Conservation (phyloP, 2,888 invertebrate species). For the Coremacera marginata region DNA sequence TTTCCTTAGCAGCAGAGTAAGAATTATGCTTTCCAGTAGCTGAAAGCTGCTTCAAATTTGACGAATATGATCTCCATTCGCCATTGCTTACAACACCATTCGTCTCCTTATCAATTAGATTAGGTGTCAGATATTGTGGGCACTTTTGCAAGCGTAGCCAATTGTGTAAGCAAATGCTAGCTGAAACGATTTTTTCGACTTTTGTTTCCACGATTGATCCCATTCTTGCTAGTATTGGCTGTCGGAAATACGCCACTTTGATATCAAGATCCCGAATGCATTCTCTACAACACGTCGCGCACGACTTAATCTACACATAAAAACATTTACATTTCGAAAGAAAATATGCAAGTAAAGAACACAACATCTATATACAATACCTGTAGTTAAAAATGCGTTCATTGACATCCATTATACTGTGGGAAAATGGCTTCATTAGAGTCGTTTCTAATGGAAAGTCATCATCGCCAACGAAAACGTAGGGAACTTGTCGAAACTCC, state of each 20-base stretch:
- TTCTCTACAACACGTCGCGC: background rate
- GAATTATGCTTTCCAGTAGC: too few relatives aligned
- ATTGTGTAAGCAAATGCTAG: background rate
- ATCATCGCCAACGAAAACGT: background rate
- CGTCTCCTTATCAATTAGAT: background rate
- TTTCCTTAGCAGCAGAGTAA: too few relatives aligned
- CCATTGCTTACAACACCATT: too few relatives aligned
- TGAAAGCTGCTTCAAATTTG: too few relatives aligned
- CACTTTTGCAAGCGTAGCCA: conserved; percentile 10
- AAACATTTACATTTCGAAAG: too few relatives aligned
- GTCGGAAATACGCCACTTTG: background rate
- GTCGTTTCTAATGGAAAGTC: background rate
- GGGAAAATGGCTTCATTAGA: background rate
- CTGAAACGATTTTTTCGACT: background rate
- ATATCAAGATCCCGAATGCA: background rate
- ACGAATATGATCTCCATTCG: too few relatives aligned
- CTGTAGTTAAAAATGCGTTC: background rate
- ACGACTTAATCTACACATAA: background rate
- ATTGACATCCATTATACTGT: background rate
- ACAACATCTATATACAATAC: background rate
- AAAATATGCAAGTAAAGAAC: background rate
- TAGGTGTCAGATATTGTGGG: background rate
- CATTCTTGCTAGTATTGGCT: background rate
- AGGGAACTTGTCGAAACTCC: background rate
- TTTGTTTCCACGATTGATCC: background rate